A percentile compares a stretch with the other conserved stretches of the same genome.
Evolutionary conservation across 2,888 invertebrate species (phyloP).

Genomic region (Epistrophe grossulariae): DNA sequence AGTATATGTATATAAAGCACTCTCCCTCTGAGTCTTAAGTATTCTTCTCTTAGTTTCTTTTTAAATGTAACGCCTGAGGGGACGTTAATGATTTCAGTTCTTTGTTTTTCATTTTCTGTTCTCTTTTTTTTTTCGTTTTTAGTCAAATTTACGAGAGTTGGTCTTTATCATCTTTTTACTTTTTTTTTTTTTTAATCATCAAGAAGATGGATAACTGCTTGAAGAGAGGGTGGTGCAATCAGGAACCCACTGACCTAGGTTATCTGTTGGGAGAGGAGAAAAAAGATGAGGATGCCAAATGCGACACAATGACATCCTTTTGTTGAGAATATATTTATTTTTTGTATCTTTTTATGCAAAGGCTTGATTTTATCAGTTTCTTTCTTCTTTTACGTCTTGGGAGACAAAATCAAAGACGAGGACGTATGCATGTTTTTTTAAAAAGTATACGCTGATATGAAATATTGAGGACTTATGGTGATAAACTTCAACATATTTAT

Average conservation of each 20-base stretch:
- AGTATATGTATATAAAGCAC: not conserved
- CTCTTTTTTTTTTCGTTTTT: not conserved
- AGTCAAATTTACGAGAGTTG: constrained; percentile 22
- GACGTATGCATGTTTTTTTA: not conserved
- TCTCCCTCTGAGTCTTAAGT: not conserved
- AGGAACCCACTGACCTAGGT: constrained; percentile 22
- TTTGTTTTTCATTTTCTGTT: constrained; percentile 8
- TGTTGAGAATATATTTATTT: not conserved
- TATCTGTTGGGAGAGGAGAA: not conserved
- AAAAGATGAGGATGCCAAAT: constrained; percentile 11
- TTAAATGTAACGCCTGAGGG: constrained; percentile 21
- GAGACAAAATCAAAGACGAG: not conserved
- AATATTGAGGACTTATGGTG: not conserved
- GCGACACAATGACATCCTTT: constrained; percentile 24
- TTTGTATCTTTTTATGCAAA: not conserved
- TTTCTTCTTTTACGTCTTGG: not conserved
- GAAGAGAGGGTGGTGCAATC: not conserved
- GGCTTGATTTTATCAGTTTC: constrained; percentile 2
- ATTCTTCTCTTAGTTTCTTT: constrained; percentile 18
- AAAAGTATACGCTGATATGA: not conserved
- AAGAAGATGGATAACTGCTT: constrained; percentile 16
- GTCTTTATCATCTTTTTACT: constrained; percentile 6
- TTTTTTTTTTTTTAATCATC: constrained; percentile 12
- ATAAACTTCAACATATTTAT: not conserved
- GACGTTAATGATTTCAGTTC: constrained; percentile 19